Percentiles rank a stretch among this genome's conserved stretches.
These are phyloP conservation scores for Perodicticus potto DNA, from an alignment of 2,797 vertebrate genomes.

Conservation along the genomic window DNA sequence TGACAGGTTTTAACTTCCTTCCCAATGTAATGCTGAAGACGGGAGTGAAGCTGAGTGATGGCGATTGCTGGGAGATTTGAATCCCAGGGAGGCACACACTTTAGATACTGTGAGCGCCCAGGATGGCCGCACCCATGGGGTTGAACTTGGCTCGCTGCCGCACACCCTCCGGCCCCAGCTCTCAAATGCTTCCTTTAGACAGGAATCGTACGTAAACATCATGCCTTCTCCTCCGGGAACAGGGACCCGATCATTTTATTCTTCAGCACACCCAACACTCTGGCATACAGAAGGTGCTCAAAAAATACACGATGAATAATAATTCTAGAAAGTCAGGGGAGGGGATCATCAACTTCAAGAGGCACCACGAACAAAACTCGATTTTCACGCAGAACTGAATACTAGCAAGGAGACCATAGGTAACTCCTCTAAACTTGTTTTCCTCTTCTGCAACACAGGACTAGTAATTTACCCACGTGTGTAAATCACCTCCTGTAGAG, in stretches of 20 bases:
- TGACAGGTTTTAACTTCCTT: neutral
- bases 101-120: neutral
- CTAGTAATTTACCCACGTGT: neutral
- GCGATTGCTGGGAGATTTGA: neutral
- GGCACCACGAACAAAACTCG: neutral
- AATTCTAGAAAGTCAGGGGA: neutral
- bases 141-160: neutral
- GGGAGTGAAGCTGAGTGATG: neutral
- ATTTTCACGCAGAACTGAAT: neutral
- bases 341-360: neutral
- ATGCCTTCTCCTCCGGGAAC: neutral
- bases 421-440: neutral
- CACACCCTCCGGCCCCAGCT: neutral
- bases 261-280: neutral
- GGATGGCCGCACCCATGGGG: neutral
- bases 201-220: neutral
- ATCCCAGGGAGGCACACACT: neutral
- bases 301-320: neutral
- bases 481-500: neutral
- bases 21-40: neutral
- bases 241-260: neutral
- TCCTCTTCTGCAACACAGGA: neutral
- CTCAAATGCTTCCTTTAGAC: neutral
- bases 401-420: accelerated
- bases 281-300: neutral